Percentiles rank a stretch among this genome's conserved stretches.
These are phyloP conservation scores for Notodonta ziczac DNA, from an alignment of 2,888 invertebrate genomes.

Conservation along the genomic window DNA sequence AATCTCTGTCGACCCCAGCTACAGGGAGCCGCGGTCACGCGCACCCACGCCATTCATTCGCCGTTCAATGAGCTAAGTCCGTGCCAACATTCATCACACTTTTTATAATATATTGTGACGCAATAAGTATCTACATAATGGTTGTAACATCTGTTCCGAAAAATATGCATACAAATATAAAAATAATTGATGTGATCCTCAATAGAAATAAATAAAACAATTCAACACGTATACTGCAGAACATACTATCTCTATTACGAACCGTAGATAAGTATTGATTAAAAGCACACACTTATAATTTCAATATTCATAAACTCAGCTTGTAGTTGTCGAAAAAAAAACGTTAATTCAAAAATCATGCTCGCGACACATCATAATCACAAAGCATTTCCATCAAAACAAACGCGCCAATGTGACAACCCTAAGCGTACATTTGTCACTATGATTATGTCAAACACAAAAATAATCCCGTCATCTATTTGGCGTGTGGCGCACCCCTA, in stretches of 20 bases:
- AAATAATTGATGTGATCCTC: too few relatives aligned
- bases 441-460: conserved; percentile 85
- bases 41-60: conserved; percentile 49
- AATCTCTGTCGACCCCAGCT: conserved; percentile 54
- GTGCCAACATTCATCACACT: conserved; percentile 53
- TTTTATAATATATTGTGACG: conserved; percentile 53
- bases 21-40: conserved; percentile 55
- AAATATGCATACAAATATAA: neutral
- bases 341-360: conserved; percentile 30
- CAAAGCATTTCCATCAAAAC: conserved; percentile 54
- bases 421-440: conserved; percentile 81
- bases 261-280: neutral
- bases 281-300: neutral
- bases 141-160: conserved; percentile 51
- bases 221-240: too few relatives aligned
- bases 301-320: conserved; percentile 4
- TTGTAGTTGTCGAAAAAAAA: conserved; percentile 1
- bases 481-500: conserved; percentile 78
- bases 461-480: conserved; percentile 84
- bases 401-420: conserved; percentile 69
- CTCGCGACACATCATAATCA: conserved; percentile 44
- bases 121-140: conserved; percentile 38
- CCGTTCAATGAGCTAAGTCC: conserved; percentile 58
- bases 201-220: too few relatives aligned
- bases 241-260: too few relatives aligned